Percentiles rank a stretch among this genome's conserved stretches.
Conservation (phyloP, 2,113 vertebrate genomes). For the Otus sunia region DNA sequence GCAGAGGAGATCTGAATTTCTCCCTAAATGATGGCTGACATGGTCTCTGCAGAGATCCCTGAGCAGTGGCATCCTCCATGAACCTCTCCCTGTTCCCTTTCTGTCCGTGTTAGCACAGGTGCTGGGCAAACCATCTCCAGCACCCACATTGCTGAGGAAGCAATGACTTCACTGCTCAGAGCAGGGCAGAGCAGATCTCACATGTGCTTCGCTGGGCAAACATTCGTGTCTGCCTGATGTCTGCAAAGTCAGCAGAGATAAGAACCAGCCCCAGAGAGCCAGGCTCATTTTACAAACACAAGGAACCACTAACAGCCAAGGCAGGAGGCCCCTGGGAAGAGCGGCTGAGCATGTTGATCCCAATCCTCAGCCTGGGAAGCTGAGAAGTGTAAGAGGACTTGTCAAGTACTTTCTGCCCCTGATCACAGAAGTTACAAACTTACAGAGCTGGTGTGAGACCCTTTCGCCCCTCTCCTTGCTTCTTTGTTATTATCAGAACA, state of each 20-base stretch:
- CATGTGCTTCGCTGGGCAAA: neutral
- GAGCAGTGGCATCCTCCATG: neutral
- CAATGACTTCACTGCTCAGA: rapidly evolving
- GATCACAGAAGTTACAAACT: neutral
- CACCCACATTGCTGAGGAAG: neutral
- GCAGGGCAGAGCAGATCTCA: neutral
- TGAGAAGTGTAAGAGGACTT: neutral
- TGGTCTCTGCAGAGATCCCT: no score
- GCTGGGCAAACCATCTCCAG: neutral
- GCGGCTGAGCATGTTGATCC: neutral
- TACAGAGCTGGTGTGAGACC: neutral
- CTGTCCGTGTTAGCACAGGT: neutral
- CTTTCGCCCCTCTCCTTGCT: neutral
- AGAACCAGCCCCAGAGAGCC: neutral
- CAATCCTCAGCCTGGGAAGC: neutral
- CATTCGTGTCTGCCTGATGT: neutral
- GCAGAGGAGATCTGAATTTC: neutral
- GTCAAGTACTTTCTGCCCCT: neutral
- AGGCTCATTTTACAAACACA: neutral
- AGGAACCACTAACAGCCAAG: neutral
- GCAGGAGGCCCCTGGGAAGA: neutral
- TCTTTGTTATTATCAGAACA: neutral
- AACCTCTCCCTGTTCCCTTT: neutral
- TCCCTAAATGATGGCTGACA: neutral
- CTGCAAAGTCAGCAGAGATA: neutral